phyloP scores from a whole-genome alignment of 2,113 vertebrate genomes.

The Engystomops pustulosus region DNA sequence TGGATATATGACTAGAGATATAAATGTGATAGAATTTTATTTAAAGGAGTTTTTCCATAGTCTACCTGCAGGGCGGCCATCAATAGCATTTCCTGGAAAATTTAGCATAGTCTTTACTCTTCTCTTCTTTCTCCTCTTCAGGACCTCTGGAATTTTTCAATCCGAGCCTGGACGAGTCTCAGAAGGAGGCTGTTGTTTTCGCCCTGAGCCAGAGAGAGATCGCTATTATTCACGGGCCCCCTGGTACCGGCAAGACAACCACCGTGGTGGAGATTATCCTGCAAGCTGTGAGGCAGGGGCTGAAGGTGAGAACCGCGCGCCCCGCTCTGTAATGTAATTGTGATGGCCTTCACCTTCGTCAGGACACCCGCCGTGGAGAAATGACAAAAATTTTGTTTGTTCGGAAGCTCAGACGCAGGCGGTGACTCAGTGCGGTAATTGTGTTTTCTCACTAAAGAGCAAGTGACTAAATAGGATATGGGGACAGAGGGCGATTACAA shows the following conservation, averaged over 20 bases:
- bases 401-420: not conserved
- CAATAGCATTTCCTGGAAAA: too few species aligned
- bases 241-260: constrained; percentile 95
- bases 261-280: constrained; percentile 91
- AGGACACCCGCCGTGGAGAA: constrained; percentile 12
- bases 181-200: constrained; percentile 88
- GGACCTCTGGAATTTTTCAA: constrained; percentile 77
- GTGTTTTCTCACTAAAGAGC: not conserved
- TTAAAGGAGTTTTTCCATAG: too few species aligned
- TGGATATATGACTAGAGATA: too few species aligned
- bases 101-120: not conserved
- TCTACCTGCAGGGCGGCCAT: too few species aligned
- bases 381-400: not conserved
- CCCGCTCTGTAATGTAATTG: too few species aligned
- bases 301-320: constrained; percentile 82
- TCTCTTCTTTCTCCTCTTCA: constrained; percentile 57
- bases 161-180: constrained; percentile 82
- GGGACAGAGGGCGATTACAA: too few species aligned
- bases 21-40: too few species aligned
- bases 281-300: constrained; percentile 85
- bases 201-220: constrained; percentile 89
- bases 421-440: not conserved
- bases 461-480: too few species aligned
- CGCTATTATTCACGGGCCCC: constrained; percentile 92
- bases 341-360: too few species aligned